Percentiles rank a stretch among this genome's conserved stretches.
Conservation (phyloP, 2,797 vertebrate species). For the Protonibea diacanthus region DNA sequence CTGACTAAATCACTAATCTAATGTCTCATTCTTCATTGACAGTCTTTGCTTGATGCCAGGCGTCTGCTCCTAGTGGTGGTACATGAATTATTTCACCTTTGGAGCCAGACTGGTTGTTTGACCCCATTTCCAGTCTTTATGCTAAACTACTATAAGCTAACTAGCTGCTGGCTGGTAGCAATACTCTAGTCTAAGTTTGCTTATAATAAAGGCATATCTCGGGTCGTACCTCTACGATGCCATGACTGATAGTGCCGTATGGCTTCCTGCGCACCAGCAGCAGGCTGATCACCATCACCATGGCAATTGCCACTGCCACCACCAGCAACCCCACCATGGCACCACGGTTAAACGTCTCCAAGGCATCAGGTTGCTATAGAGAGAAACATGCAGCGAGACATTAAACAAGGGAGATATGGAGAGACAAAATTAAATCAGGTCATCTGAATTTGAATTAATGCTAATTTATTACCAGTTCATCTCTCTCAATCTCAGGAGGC, state of each 20-base stretch:
- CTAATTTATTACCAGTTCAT: constrained; percentile 86
- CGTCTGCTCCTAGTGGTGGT: not conserved
- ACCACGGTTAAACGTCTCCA: constrained; percentile 92
- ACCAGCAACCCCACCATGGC: constrained; percentile 93
- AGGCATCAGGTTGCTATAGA: constrained; percentile 89
- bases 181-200: no score
- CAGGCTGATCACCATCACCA: constrained; percentile 93
- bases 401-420: not conserved
- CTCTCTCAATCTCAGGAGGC: constrained; percentile 91
- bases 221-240: constrained; percentile 92
- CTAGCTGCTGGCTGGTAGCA: not conserved
- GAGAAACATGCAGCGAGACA: constrained; percentile 6
- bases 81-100: not conserved
- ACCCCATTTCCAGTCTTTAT: not conserved
- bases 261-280: constrained; percentile 93
- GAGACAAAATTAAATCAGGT: not conserved
- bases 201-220: not conserved
- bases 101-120: not conserved
- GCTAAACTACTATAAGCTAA: not conserved
- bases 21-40: not conserved
- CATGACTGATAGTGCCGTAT: constrained; percentile 94
- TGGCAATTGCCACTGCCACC: constrained; percentile 92
- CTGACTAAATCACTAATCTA: not conserved
- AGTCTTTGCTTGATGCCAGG: not conserved
- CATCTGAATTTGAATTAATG: not conserved